Base-by-base conservation (phyloP, 2,888 invertebrate species). In the Anthrax anthrax region DNA sequence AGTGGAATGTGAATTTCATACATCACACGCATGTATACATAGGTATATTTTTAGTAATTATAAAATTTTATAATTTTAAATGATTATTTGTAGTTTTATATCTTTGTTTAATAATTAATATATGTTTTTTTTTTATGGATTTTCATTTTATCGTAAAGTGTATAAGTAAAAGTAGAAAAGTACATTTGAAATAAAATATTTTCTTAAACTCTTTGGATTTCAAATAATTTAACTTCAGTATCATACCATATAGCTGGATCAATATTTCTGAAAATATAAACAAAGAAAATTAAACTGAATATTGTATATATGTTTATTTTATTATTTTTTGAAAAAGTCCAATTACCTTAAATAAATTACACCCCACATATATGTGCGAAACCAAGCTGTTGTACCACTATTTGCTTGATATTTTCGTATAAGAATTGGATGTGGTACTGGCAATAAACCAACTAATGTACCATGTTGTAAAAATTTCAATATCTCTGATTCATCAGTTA, bases 161-260 rank as follows among this genome's bases (percentile, higher is more conserved):
- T n/a, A n/a, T n/a, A n/a, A n/a, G n/a, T n/a, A n/a, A n/a, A n/a
- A n/a, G n/a, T n/a, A n/a, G n/a, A n/a, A n/a, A n/a, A n/a, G n/a
- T n/a, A n/a, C n/a, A n/a, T n/a, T n/a, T n/a, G n/a, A n/a, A n/a
- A 34, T 34, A 34, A 34, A 34, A 14, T 9, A 34, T 23, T 13
- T 37, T n/a, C n/a, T 80, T 80, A 91, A 49, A 92, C 87, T 60
- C 90, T 76, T 67, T 98, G 97, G 60, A 98, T 97, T 74, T 98
- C 98, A 72, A 98, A 98, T 52, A 98, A 73, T 69, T 96, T 96
- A 43, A 98, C 97, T 62, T 97, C 92, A 0, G 98, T 98, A 66
- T 98, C 97, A 69, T 96, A 97, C 98, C 98, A 98, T 55, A 98
- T 87, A 0, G 98, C 96, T 13, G 98, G 98, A 64, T 97, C 96